Conservation (phyloP, 2,888 invertebrate species). For the Synanthedon tipuliformis region DNA sequence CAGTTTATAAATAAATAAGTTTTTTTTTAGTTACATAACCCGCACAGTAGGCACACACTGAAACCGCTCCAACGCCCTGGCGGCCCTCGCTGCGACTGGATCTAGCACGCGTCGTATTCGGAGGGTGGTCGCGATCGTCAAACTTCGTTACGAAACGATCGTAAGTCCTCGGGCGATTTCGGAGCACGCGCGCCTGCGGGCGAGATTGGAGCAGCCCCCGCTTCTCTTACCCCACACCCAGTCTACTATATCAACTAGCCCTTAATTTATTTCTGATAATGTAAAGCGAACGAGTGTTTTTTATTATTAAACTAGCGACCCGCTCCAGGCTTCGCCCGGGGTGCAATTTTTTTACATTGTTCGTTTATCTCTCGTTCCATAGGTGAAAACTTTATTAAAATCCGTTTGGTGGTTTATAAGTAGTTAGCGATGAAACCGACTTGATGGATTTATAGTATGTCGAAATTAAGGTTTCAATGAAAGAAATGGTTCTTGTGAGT, state of each 20-base stretch:
- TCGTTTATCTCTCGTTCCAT: too few relatives aligned
- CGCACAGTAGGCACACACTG: conserved; percentile 47
- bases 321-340: too few relatives aligned
- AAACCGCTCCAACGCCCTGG: conserved; percentile 59
- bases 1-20: conserved; percentile 64
- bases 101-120: conserved; percentile 59
- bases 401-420: too few relatives aligned
- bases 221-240: conserved; percentile 33
- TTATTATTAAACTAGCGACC: neutral
- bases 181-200: conserved; percentile 66
- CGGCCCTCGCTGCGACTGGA: conserved; percentile 65
- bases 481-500: too few relatives aligned
- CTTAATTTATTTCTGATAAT: conserved; percentile 45
- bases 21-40: conserved; percentile 64
- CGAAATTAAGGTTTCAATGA: too few relatives aligned
- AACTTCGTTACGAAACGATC: conserved; percentile 67
- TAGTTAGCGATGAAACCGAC: too few relatives aligned
- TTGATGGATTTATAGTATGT: too few relatives aligned
- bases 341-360: too few relatives aligned
- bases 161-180: conserved; percentile 58
- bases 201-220: conserved; percentile 37
- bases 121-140: conserved; percentile 61
- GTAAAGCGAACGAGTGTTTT: neutral
- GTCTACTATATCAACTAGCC: conserved; percentile 35
- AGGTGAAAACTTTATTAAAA: too few relatives aligned